Evolutionary conservation across 1,140 invertebrate species (phyloP).

Genomic region (Trichonephila inaurata): DNA sequence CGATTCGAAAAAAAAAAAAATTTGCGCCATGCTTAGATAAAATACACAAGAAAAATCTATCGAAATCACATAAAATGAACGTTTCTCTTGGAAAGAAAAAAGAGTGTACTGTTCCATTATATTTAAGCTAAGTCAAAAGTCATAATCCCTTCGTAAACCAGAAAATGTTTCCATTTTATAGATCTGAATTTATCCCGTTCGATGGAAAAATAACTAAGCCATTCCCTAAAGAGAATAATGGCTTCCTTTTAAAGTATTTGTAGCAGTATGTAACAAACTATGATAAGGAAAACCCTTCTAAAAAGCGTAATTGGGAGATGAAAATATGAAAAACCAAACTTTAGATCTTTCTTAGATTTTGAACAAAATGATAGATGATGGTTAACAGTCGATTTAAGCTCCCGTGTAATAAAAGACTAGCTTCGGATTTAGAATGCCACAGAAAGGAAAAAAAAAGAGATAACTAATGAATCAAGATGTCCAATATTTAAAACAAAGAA

Average conservation of each 20-base stretch:
- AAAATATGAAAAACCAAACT: conserved; percentile 3
- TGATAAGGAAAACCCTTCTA: neutral
- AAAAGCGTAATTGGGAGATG: conserved; percentile 31
- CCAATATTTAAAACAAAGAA: conserved; percentile 21
- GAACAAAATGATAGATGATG: conserved; percentile 45
- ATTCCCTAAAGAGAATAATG: neutral
- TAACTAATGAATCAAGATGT: conserved; percentile 41
- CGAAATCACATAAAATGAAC: too few species aligned
- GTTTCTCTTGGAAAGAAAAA: too few species aligned
- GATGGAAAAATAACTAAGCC: neutral
- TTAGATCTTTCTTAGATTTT: neutral
- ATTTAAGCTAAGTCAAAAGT: neutral
- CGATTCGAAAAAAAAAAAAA: too few species aligned
- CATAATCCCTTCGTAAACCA: neutral
- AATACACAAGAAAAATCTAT: too few species aligned
- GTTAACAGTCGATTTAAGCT: conserved; percentile 17
- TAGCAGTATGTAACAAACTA: neutral
- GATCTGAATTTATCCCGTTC: neutral
- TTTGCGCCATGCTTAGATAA: too few species aligned
- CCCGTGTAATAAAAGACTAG: conserved; percentile 14
- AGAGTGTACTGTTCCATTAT: too few species aligned
- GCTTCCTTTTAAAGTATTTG: neutral
- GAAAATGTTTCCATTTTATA: neutral
- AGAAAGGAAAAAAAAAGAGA: neutral
- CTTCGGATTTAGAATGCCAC: neutral